Base-by-base conservation (phyloP, 2,113 vertebrate species). In the Ailuropoda melanoleuca region DNA sequence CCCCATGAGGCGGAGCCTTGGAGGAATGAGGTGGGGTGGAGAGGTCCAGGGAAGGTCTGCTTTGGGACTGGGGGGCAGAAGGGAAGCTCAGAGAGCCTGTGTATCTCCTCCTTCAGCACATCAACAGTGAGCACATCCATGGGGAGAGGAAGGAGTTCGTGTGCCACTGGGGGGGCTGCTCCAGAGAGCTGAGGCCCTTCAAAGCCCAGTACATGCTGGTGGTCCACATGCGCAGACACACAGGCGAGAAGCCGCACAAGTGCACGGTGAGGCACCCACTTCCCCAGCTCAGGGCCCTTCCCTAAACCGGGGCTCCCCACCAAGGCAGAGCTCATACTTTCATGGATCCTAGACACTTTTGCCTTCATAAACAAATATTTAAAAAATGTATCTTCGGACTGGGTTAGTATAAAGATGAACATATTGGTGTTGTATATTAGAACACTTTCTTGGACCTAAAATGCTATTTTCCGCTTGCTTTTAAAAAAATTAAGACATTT, bases 131-230 rank as follows among this genome's bases (percentile, higher is more conserved):
- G 97, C 99, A 99, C 95, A 99, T 99, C 98, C 99, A 99, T 0
- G 99, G 99, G 10, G 99, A 99, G 98, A 99, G 99, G 99, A 99
- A 99, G 98, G 99, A 99, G 98, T 99, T 99, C 39, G 99, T 99
- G 97, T 99, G 99, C 98, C 99, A 99, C 93, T 99, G 99, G 99
- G 99, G 99, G 60, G 99, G 99, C 5, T 99, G 99, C 70, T 99
- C 99, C 53, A 98, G 99, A 91, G 99, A 99, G 96, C 99, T 99
- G 98, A 98, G 99, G 58, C 99, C 99, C 78, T 99, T 99, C 99
- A 99, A 99, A 98, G 99, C 99, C 18, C 99, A 99, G 98, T 99
- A 99, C 98, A 99, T 99, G 99, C 95, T 99, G 98, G 99, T 99
- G 98, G 99, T 99, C 74, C 99, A 99, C 98, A 99, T 99, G 99